Base-by-base conservation (phyloP, 2,797 vertebrate species). In the Lerista edwardsae region DNA sequence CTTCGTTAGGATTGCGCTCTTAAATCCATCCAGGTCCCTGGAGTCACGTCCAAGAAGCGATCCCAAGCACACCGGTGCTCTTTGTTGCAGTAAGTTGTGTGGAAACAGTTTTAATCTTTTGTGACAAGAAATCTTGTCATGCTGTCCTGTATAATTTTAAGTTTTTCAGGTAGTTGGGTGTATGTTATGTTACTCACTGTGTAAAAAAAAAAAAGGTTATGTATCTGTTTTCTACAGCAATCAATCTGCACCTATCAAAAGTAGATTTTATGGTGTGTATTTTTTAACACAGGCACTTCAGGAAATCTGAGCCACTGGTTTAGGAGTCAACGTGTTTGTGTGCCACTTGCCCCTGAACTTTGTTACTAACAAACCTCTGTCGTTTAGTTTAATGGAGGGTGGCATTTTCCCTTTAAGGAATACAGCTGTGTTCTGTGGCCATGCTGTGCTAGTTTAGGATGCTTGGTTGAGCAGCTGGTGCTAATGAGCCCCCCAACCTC, bases 401-500 rank as follows among this genome's bases (percentile, higher is more conserved):
- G 39, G 36, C 74, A 6, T 57, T 77, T 55, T 36, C 61, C 69
- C 82, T 36, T 6, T 75, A 17, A n/a, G 61, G 55, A 62, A n/a
- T 55, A 62, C 57, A 71, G 65, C 57, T 62, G 65, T 61, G 59
- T 59, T 19, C 68, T 72, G 36, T 36, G 65, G 65, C 29, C 74
- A 34, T 55, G 67, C 79, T 39, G 74, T 11, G 80, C 73, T 67
- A 31, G 41, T 85, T 80, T 62, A 34, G 67, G 51, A 75, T 36
- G 72, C 55, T 82, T 86, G 84, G 59, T 65, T 72, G 57, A 77
- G 79, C 31, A 17, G 44, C 74, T 71, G 15, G 64, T 47, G 57
- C 65, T 82, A 86, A 86, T 82, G 79, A 86, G 79, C 67, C 72
- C 62, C 44, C 19, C 65, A 76, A 23, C 57, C 84, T 75, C 79